A percentile compares a stretch with the other conserved stretches of the same genome.
Conservation (phyloP, 2,888 invertebrate species). For the Lymantria monacha region DNA sequence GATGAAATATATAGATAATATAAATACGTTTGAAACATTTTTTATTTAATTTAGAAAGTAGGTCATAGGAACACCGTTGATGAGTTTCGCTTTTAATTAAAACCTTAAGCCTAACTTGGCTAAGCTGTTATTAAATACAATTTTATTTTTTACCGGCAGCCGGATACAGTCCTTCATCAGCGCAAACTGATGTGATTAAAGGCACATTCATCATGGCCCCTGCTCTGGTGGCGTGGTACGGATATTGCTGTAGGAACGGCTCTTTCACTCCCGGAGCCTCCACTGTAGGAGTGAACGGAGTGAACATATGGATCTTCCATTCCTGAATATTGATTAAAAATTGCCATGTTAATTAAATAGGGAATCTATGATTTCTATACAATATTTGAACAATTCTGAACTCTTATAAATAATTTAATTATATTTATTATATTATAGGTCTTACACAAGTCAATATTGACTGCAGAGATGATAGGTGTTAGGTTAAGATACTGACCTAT, state of each 20-base stretch:
- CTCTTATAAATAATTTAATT: too few relatives aligned
- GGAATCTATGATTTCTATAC: background rate
- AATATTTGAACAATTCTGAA: background rate
- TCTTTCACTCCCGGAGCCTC: constrained; percentile 75
- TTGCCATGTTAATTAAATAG: background rate
- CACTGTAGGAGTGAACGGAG: constrained; percentile 87
- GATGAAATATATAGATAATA: too few relatives aligned
- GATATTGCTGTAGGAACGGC: constrained; percentile 86
- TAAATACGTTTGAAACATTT: too few relatives aligned
- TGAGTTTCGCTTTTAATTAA: too few relatives aligned
- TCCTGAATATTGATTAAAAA: constrained; percentile 44
- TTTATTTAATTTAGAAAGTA: too few relatives aligned
- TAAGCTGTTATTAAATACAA: too few relatives aligned
- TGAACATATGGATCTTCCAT: constrained; percentile 84
- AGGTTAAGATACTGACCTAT: too few relatives aligned
- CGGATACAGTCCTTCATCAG: constrained; percentile 89
- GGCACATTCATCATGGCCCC: constrained; percentile 85
- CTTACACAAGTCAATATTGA: too few relatives aligned
- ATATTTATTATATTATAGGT: too few relatives aligned
- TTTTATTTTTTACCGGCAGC: constrained; percentile 77
- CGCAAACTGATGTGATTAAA: constrained; percentile 85
- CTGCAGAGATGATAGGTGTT: too few relatives aligned
- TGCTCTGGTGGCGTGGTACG: constrained; percentile 82
- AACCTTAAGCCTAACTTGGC: too few relatives aligned
- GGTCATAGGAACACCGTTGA: too few relatives aligned